phyloP scores from a whole-genome alignment of 2,113 vertebrate genomes.

The Anas platyrhynchos region DNA sequence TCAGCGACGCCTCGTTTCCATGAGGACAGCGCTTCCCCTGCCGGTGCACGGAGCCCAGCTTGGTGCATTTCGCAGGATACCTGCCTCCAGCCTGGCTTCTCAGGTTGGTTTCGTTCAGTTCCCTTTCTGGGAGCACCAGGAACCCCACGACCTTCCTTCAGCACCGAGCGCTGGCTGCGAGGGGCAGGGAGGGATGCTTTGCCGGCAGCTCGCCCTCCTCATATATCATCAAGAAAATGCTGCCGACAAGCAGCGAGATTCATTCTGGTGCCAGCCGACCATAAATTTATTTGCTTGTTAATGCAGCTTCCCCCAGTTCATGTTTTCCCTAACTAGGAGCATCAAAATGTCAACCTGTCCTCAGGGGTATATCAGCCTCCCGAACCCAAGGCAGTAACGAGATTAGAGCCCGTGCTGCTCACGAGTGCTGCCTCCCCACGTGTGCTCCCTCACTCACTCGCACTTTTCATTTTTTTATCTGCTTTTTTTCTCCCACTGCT shows the following conservation, averaged over 20 bases:
- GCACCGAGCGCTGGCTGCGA: neutral
- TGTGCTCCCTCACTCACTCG: neutral
- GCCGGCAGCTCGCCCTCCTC: neutral
- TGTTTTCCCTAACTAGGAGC: constrained; percentile 74
- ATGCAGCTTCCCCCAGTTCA: constrained; percentile 65
- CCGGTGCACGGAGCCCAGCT: accelerated
- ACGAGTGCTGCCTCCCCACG: neutral
- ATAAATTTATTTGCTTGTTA: constrained; percentile 73
- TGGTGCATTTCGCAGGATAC: neutral
- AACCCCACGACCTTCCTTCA: neutral
- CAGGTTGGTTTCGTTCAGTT: neutral
- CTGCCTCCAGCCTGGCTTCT: neutral
- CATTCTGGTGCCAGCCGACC: constrained; percentile 27
- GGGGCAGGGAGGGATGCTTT: neutral
- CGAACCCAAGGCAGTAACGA: constrained; percentile 28
- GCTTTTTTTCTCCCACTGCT: neutral
- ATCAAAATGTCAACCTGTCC: constrained; percentile 78
- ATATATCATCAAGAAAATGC: constrained; percentile 43
- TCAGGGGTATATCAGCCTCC: constrained; percentile 71
- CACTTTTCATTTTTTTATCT: neutral
- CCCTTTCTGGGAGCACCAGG: neutral
- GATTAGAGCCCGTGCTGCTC: constrained; percentile 33
- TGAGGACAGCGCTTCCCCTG: neutral
- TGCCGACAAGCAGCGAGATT: neutral
- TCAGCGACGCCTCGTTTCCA: neutral